These are phyloP conservation scores for Hydrozoanthus gracilis DNA, from an alignment of 92 coral and sea anemone species.

Conservation along the genomic window DNA sequence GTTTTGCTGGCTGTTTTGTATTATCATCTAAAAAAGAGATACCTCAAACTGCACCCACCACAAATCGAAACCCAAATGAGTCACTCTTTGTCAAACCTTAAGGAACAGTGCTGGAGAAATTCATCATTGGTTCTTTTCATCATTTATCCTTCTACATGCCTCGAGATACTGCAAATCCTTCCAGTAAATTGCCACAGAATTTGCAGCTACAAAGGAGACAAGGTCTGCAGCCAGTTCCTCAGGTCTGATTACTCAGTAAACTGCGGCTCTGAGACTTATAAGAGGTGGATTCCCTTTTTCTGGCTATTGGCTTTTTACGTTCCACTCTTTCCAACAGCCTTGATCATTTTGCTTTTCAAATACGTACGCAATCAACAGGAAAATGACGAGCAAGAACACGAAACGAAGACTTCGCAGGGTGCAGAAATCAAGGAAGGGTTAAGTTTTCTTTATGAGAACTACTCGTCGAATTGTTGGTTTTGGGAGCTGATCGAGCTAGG, in stretches of 20 bases:
- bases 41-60: neutral
- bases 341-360: neutral
- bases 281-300: slow-evolving; percentile 34
- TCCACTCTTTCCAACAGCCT: slow-evolving; percentile 33
- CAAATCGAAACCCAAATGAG: neutral
- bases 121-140: slow-evolving; percentile 53
- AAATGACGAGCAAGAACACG: neutral
- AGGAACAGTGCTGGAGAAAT: slow-evolving; percentile 55
- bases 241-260: slow-evolving; percentile 63
- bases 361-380: neutral
- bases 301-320: slow-evolving; percentile 16
- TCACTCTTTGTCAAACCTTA: neutral
- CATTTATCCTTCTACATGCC: slow-evolving; percentile 68
- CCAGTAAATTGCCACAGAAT: slow-evolving; percentile 61
- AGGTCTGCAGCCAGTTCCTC: slow-evolving; percentile 47
- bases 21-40: slow-evolving; percentile 43
- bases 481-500: slow-evolving; percentile 64
- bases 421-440: slow-evolving; percentile 52
- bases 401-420: neutral
- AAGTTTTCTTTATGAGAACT: slow-evolving; percentile 70
- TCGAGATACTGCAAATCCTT: slow-evolving; percentile 53
- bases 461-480: slow-evolving; percentile 63
- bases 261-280: slow-evolving; percentile 55
- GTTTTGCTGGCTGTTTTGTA: slow-evolving; percentile 16
- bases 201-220: slow-evolving; percentile 39